These are phyloP conservation scores for Pseudocheirus occidentalis DNA, from an alignment of 2,797 vertebrate genomes.

Conservation along the genomic window DNA sequence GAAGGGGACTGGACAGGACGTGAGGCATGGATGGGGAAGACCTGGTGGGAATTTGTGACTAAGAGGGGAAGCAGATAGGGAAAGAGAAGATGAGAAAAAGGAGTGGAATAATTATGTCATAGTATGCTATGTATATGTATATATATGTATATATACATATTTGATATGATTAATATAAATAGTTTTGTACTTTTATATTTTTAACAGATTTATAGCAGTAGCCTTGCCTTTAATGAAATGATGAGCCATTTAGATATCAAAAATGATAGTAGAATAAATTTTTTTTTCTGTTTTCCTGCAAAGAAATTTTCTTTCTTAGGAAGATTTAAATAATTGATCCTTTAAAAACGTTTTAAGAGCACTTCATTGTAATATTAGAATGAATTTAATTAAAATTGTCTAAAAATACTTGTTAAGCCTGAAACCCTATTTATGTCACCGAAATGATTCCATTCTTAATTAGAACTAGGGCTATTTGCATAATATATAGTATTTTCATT, in stretches of 20 bases:
- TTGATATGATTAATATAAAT: conserved; percentile 22
- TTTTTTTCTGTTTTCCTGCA: conserved; percentile 3
- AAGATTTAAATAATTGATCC: conserved; percentile 38
- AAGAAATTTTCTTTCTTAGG: conserved; percentile 36
- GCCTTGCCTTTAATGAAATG: neutral
- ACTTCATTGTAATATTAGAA: conserved; percentile 39
- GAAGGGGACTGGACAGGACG: neutral
- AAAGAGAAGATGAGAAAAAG: neutral
- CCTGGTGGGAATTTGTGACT: neutral
- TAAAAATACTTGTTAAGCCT: conserved; percentile 64
- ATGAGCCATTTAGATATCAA: conserved; percentile 30
- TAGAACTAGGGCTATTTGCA: conserved; percentile 63
- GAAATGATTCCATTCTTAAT: conserved; percentile 47
- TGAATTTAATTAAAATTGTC: conserved; percentile 51
- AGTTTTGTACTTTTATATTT: conserved; percentile 17
- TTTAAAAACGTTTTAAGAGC: conserved; percentile 18
- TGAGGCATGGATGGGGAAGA: neutral
- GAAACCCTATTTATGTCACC: conserved; percentile 21
- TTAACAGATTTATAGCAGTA: conserved; percentile 17
- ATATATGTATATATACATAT: neutral
- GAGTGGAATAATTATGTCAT: neutral
- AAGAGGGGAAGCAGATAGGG: neutral
- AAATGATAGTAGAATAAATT: conserved; percentile 15
- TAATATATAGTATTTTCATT: conserved; percentile 65
- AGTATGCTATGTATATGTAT: neutral